Conservation (phyloP, 1,140 invertebrate species). For the Harpegnathos saltator region DNA sequence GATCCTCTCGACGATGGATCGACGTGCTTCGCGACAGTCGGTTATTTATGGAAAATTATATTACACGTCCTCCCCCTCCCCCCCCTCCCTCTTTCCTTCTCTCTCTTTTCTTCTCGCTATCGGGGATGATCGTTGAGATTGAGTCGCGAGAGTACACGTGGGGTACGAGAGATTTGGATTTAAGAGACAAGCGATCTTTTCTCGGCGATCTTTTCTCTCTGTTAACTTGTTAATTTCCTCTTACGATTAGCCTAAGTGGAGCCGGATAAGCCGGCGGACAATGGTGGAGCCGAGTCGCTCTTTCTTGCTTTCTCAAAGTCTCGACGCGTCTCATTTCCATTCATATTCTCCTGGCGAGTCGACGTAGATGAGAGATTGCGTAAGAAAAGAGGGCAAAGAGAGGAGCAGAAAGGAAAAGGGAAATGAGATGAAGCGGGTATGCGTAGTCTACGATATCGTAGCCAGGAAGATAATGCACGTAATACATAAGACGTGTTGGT, state of each 20-base stretch:
- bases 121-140: not conserved
- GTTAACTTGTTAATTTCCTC: not conserved
- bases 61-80: not conserved
- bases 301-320: no score
- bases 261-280: no score
- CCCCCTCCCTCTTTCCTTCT: no score
- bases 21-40: not conserved
- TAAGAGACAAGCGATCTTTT: not conserved
- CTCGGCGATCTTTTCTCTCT: not conserved
- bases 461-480: conserved; percentile 30
- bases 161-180: not conserved
- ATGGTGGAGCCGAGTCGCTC: no score
- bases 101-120: no score
- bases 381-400: not conserved
- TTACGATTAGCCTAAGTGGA: no score
- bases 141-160: not conserved
- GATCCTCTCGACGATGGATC: not conserved
- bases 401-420: not conserved
- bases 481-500: conserved; percentile 30
- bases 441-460: conserved; percentile 5
- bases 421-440: not conserved
- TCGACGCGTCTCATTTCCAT: not conserved
- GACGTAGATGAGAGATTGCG: not conserved
- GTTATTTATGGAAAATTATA: conserved; percentile 1
- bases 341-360: not conserved